Base-by-base conservation (phyloP, 2,888 invertebrate genomes). In the Xanthostigma xanthostigma region DNA sequence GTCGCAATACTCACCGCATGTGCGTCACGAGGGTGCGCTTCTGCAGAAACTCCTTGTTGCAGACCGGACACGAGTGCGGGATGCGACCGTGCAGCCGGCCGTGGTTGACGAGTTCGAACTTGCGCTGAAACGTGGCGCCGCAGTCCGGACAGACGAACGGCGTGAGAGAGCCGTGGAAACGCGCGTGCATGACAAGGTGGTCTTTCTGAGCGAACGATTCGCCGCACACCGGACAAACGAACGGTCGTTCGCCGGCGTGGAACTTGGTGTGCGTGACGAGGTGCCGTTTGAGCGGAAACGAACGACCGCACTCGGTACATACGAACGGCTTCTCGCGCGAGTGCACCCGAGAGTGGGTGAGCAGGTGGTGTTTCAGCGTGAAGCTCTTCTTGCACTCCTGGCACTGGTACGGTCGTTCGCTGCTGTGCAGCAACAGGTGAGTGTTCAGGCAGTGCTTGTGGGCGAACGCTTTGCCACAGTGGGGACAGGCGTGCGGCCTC, bases 121-220 rank as follows among this genome's bases (percentile, higher is more conserved):
- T 88, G 53, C 88, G 74, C 50, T 86, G 82, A 69, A 88, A 88
- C 50, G 86, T 84, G 46, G 81, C 82, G 17, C 87, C 86, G 62
- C 96, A 96, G 62, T 90, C 90, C 47, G 83, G 79, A 67, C 96
- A 96, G 56, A 85, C 85, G 70, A 94, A 96, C 10, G 96, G 95
- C 60, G 92, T 89, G 60, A 94, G 80, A 8, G 95, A 95, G n/a
- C 92, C 93, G 68, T 94, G 93, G 69, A 92, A 92, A 53, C 92
- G 72, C 51, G 87, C 78, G 70, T 92, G 91, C 72, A 90, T 91
- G 58, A 64, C 72, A 44, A 92, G 76, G 63, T 92, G 91, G 65
- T 92, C 91, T 63, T 90, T 81, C 55, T 91, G 81, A 10, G 89
- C 87, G 68, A 92, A 93, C 52, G 92, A 90, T 68, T 96, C 96